These are phyloP conservation scores for Galago senegalensis DNA, from an alignment of 2,797 vertebrate species.

Conservation along the genomic window DNA sequence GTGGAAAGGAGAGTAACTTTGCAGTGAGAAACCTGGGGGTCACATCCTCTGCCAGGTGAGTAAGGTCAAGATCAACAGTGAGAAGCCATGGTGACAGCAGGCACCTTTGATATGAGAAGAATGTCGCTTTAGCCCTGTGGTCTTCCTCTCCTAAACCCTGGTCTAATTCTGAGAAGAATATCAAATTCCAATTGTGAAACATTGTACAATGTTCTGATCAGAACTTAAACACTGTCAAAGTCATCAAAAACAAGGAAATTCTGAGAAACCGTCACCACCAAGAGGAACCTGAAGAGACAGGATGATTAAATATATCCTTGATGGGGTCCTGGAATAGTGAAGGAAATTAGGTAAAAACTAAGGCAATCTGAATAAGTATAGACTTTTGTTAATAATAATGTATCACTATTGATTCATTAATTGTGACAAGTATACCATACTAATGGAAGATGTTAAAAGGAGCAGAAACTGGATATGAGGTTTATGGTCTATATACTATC, in stretches of 20 bases:
- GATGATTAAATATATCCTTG: background rate
- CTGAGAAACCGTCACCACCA: conserved; percentile 18
- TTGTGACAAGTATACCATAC: conserved; percentile 12
- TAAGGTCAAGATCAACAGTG: background rate
- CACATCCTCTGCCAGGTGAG: background rate
- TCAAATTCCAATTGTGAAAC: background rate
- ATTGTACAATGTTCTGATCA: background rate
- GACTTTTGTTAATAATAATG: conserved; percentile 12
- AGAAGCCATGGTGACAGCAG: background rate
- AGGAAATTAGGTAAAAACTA: background rate
- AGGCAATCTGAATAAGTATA: conserved; percentile 2
- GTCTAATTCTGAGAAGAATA: conserved; percentile 23
- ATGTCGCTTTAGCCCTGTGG: background rate
- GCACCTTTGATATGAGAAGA: background rate
- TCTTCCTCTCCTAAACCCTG: background rate
- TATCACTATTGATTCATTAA: background rate
- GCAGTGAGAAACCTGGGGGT: background rate
- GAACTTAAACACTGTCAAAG: background rate
- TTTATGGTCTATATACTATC: background rate
- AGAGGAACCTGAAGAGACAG: background rate
- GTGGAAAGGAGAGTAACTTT: background rate
- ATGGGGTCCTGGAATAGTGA: background rate
- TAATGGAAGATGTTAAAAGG: conserved; percentile 51
- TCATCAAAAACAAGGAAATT: background rate
- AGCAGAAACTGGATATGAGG: background rate